Percentiles rank a stretch among this genome's conserved stretches.
Evolutionary conservation across 2,888 invertebrate species (phyloP).

Genomic region (Ophraella communa): DNA sequence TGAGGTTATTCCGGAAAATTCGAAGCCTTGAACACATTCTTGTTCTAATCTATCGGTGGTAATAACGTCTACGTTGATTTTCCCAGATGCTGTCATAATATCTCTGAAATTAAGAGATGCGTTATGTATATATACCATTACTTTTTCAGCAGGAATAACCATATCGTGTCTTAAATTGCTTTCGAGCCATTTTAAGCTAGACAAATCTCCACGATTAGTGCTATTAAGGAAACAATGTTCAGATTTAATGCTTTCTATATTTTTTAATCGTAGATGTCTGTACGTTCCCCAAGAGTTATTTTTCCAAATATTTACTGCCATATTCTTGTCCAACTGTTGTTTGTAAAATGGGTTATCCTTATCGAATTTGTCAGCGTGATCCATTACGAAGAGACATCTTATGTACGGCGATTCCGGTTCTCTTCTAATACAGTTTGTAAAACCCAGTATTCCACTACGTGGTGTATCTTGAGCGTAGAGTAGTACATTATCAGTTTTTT

Average conservation of each 20-base stretch:
- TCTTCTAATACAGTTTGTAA: conserved; percentile 71
- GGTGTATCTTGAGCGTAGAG: conserved; percentile 69
- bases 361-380: conserved; percentile 71
- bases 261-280: conserved; percentile 76
- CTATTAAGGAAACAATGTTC: conserved; percentile 82
- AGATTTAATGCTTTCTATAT: conserved; percentile 59
- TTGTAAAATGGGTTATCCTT: conserved; percentile 64
- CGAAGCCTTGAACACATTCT: conserved; percentile 73
- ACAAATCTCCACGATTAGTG: conserved; percentile 82
- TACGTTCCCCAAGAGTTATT: conserved; percentile 71
- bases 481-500: conserved; percentile 64
- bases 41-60: conserved; percentile 70
- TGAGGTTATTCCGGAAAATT: conserved; percentile 64
- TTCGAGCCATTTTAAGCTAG: conserved; percentile 84
- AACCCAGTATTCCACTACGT: conserved; percentile 80
- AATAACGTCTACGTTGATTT: conserved; percentile 82
- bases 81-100: conserved; percentile 92
- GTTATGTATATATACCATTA: conserved; percentile 62
- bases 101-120: conserved; percentile 92
- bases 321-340: conserved; percentile 72
- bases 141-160: conserved; percentile 37
- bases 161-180: conserved; percentile 60
- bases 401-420: conserved; percentile 63
- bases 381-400: conserved; percentile 64
- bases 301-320: conserved; percentile 80